Conservation (phyloP, 2,888 invertebrate species). For the Orgyia antiqua region DNA sequence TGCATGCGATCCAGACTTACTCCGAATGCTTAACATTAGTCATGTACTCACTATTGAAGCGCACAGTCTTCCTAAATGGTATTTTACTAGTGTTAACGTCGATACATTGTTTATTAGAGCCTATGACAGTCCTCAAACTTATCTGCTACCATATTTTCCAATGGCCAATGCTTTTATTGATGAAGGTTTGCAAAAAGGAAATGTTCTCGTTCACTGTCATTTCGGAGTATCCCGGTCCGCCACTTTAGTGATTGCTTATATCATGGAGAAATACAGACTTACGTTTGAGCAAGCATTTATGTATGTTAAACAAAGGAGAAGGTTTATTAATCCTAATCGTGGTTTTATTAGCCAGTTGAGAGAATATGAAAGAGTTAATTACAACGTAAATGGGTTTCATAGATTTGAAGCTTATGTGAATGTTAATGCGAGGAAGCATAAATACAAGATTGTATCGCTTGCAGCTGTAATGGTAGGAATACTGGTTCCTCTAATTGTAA, state of each 20-base stretch:
- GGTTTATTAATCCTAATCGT: constrained; percentile 96
- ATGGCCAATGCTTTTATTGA: constrained; percentile 69
- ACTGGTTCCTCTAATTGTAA: constrained; percentile 52
- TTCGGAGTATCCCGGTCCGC: constrained; percentile 97
- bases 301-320: constrained; percentile 89
- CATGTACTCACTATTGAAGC: constrained; percentile 71
- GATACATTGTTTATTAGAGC: constrained; percentile 69
- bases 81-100: constrained; percentile 53
- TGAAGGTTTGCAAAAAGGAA: constrained; percentile 79
- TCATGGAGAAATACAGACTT: constrained; percentile 92
- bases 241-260: constrained; percentile 95
- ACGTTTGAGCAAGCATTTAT: constrained; percentile 92
- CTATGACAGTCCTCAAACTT: constrained; percentile 61
- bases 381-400: constrained; percentile 52
- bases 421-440: constrained; percentile 57
- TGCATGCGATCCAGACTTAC: constrained; percentile 51
- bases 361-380: constrained; percentile 74
- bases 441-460: constrained; percentile 57
- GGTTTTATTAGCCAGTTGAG: constrained; percentile 95
- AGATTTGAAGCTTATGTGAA: constrained; percentile 59
- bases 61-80: constrained; percentile 54
- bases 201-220: constrained; percentile 95
- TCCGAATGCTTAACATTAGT: constrained; percentile 59
- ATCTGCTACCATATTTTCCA: constrained; percentile 68
- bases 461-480: constrained; percentile 56